Conservation (phyloP, 2,888 invertebrate species). For the Acanthosepion pharaonis region DNA sequence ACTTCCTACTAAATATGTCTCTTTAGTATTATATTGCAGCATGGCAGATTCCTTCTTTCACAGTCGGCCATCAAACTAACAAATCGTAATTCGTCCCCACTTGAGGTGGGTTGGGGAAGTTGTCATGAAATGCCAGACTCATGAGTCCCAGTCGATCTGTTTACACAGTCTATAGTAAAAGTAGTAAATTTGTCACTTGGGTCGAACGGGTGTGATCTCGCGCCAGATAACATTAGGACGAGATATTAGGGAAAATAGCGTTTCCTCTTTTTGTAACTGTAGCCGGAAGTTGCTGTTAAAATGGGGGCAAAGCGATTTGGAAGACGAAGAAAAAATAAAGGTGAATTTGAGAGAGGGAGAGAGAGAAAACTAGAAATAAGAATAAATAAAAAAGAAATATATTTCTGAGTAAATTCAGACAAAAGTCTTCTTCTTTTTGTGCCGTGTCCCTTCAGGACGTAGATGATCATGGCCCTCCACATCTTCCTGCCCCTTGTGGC, state of each 20-base stretch:
- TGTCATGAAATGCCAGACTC: neutral
- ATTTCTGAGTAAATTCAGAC: too few relatives aligned
- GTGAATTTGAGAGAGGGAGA: too few relatives aligned
- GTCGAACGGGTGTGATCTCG: neutral
- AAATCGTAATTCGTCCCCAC: neutral
- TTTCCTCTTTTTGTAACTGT: neutral
- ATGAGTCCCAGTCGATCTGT: neutral
- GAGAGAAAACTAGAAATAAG: too few relatives aligned
- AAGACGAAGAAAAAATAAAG: too few relatives aligned
- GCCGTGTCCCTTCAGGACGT: too few relatives aligned
- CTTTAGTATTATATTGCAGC: neutral
- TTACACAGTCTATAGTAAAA: conserved; percentile 4
- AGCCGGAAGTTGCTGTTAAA: neutral
- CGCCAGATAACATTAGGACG: conserved; percentile 18
- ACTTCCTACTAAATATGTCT: neutral
- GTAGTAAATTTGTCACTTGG: conserved; percentile 18
- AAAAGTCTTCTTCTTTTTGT: too few relatives aligned
- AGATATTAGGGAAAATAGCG: neutral
- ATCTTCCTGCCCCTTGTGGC: too few relatives aligned
- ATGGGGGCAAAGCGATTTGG: neutral
- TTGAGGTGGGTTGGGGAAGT: too few relatives aligned
- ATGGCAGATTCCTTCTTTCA: neutral
- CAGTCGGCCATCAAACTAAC: neutral
- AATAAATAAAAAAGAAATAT: too few relatives aligned
- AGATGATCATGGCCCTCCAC: too few relatives aligned